Evolutionary conservation across 2,113 vertebrate species (phyloP).

Genomic region (Andinoacara biseriatus): DNA sequence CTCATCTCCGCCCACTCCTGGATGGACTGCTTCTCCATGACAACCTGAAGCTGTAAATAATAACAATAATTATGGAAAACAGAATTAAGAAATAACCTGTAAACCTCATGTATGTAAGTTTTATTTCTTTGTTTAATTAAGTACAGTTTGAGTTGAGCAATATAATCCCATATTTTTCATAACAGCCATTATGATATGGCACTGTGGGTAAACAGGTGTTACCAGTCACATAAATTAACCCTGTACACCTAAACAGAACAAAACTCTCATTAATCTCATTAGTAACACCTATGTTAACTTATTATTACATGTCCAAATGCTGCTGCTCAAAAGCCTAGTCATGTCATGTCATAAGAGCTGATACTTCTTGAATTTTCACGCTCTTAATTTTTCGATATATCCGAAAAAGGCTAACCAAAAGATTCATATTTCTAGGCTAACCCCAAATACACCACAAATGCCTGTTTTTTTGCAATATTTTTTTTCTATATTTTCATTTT

Average conservation of each 20-base stretch:
- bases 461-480: background rate
- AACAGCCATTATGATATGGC: background rate
- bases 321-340: background rate
- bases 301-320: background rate
- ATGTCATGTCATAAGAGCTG: background rate
- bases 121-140: background rate
- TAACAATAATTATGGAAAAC: background rate
- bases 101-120: background rate
- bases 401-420: background rate
- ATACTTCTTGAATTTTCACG: background rate
- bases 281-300: background rate
- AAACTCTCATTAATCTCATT: background rate
- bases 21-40: conserved; percentile 34
- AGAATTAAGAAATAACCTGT: background rate
- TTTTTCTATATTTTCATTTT: background rate
- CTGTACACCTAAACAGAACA: background rate
- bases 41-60: conserved; percentile 22
- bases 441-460: background rate
- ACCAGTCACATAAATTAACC: background rate
- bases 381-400: background rate
- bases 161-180: background rate
- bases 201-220: background rate
- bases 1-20: conserved; percentile 33
- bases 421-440: background rate
- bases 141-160: background rate